Base-by-base conservation (phyloP, 2,797 vertebrate species). In the Argentina silus region DNA sequence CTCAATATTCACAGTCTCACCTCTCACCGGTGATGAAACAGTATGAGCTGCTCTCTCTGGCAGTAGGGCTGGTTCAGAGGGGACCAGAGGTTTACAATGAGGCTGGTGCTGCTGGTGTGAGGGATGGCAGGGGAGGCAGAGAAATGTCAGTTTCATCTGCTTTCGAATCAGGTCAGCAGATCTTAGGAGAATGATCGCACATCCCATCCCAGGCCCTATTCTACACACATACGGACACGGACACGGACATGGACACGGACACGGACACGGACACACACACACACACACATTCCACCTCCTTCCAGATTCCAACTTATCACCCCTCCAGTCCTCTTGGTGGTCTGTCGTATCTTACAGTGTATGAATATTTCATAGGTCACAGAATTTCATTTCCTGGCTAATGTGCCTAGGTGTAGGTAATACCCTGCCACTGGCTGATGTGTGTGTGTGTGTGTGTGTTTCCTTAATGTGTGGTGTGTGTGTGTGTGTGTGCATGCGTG, bases 161-260 rank as follows among this genome's bases (percentile, higher is more conserved):
- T 72, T 77, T 68, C 62, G 67, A 85, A 78, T 75, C 75, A 66
- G 57, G 55, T 78, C 65, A 69, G 53, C 44, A 65, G 43, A 45
- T 61, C 72, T 70, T 75, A 53, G 47, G 68, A 77, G 53, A 59
- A 76, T 51, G 45, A 69, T 76, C 57, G 23, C 17, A 59, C 47
- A 70, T 50, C 48, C 8, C 10, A 36, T 61, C 36, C 27, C 36
- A 36, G 27, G 27, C 27, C 27, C 27, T 36, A 36, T 36, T 36
- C 4, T 36, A 27, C 17, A 51, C 14, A 48, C 44, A n/a, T 12
- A 55, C 21, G 9, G 3, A 23, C 56, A 36, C 3, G 6, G n/a
- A n/a, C 57, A 27, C 19, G 23, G n/a, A n/a, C n/a, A n/a, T n/a
- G n/a, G n/a, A n/a, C 57, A 36, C 59, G 7, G 14, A n/a, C 15